These are phyloP conservation scores for Linepithema humile DNA, from an alignment of 1,140 invertebrate genomes.

Conservation along the genomic window DNA sequence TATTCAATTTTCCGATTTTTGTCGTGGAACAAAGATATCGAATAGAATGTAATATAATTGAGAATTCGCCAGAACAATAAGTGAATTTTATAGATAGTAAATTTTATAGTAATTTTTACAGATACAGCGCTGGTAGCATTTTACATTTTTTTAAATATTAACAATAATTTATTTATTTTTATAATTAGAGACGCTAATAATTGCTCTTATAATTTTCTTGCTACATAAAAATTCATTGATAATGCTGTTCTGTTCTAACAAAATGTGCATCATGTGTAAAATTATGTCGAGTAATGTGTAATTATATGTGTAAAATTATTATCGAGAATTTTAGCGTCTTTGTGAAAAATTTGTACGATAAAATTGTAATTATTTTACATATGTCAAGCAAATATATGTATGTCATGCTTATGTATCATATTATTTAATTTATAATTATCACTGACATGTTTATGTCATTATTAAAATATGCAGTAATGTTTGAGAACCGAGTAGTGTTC, in stretches of 20 bases:
- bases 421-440: not conserved
- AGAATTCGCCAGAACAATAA: not conserved
- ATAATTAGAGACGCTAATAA: not conserved
- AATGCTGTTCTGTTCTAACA: not conserved
- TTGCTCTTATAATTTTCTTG: not conserved
- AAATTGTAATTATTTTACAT: not conserved
- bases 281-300: no score
- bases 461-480: not conserved
- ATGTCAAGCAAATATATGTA: no score
- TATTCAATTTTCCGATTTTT: not conserved
- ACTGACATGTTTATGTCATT: not conserved
- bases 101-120: not conserved
- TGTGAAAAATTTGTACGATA: not conserved
- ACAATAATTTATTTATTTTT: constrained; percentile 19
- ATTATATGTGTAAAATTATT: not conserved
- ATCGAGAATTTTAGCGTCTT: not conserved
- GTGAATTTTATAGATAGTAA: not conserved
- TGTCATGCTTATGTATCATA: not conserved
- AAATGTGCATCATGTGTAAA: no score
- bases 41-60: not conserved
- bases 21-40: not conserved
- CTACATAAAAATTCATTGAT: not conserved
- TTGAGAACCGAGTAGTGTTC: not conserved
- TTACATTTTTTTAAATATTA: not conserved
- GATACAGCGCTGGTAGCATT: not conserved